Evolutionary conservation across 2,113 vertebrate species (phyloP).

Genomic region (Leiothrix lutea): DNA sequence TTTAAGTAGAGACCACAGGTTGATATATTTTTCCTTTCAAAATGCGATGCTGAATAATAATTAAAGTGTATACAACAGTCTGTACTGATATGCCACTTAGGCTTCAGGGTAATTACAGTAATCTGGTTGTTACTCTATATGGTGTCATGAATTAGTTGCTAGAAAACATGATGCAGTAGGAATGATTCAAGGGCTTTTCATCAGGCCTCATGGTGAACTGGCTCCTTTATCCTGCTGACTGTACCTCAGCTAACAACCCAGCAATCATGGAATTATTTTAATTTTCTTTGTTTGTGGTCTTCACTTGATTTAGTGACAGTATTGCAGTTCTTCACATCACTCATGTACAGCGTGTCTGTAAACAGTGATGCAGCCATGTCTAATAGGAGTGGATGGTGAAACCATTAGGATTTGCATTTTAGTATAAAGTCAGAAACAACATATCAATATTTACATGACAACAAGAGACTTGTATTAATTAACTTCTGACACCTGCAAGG

Average conservation of each 20-base stretch:
- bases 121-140: conserved; percentile 79
- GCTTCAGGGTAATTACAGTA: conserved; percentile 76
- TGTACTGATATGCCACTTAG: conserved; percentile 78
- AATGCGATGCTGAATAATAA: conserved; percentile 69
- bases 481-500: conserved; percentile 58
- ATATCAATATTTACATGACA: conserved; percentile 53
- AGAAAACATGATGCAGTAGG: conserved; percentile 63
- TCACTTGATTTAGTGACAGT: background rate
- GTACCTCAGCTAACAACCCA: conserved; percentile 67
- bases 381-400: background rate
- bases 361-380: background rate
- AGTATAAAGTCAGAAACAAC: conserved; percentile 22
- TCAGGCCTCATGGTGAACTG: conserved; percentile 67
- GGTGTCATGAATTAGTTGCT: conserved; percentile 72
- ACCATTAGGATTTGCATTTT: background rate
- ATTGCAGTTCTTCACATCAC: background rate
- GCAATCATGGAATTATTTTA: conserved; percentile 54
- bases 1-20: conserved; percentile 48
- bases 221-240: conserved; percentile 73
- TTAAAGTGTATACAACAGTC: conserved; percentile 68
- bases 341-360: background rate
- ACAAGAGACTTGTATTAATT: conserved; percentile 46
- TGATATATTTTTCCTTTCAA: conserved; percentile 57
- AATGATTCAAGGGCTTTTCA: conserved; percentile 75
- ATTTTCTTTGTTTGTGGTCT: conserved; percentile 58